phyloP scores from a whole-genome alignment of 1,140 invertebrate genomes.

The Melipona quadrifasciata region DNA sequence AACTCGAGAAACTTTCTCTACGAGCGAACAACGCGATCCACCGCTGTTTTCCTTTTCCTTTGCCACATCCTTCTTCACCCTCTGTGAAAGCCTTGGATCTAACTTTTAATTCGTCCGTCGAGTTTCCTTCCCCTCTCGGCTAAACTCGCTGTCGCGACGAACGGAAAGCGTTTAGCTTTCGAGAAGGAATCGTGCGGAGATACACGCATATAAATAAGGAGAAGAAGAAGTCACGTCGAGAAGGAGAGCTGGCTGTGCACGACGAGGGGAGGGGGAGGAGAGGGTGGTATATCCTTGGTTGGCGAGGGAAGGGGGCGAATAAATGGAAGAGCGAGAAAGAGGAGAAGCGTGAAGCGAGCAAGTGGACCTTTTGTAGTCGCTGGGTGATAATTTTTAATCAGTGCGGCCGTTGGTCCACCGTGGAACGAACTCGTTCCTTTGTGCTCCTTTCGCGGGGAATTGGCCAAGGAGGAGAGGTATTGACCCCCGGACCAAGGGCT shows the following conservation, averaged over 20 bases:
- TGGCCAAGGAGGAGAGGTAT: constrained; percentile 53
- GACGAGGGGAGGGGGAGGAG: constrained; percentile 26
- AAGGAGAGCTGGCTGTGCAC: not conserved
- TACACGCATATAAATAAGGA: constrained; percentile 69
- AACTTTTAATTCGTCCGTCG: constrained; percentile 72
- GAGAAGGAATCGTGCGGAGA: constrained; percentile 35
- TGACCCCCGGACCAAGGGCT: constrained; percentile 55
- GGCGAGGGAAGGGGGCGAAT: not conserved
- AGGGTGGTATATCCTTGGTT: no score
- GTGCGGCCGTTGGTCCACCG: constrained; percentile 67
- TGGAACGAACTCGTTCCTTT: constrained; percentile 64
- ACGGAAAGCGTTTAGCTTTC: constrained; percentile 63
- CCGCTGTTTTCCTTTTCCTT: not conserved
- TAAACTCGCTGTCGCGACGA: constrained; percentile 34
- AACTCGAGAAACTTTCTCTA: not conserved
- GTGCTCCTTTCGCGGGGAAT: constrained; percentile 61
- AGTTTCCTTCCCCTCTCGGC: constrained; percentile 60
- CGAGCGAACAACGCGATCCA: not conserved
- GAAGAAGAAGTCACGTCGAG: constrained; percentile 46
- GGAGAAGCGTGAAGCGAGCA: constrained; percentile 45
- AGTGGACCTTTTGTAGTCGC: constrained; percentile 70
- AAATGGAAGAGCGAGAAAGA: constrained; percentile 19
- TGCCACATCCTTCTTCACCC: not conserved
- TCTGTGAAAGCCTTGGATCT: not conserved
- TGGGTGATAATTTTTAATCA: constrained; percentile 77